Evolutionary conservation across 1,140 invertebrate species (phyloP).

Genomic region (Mycetomoellerius zeteki): DNA sequence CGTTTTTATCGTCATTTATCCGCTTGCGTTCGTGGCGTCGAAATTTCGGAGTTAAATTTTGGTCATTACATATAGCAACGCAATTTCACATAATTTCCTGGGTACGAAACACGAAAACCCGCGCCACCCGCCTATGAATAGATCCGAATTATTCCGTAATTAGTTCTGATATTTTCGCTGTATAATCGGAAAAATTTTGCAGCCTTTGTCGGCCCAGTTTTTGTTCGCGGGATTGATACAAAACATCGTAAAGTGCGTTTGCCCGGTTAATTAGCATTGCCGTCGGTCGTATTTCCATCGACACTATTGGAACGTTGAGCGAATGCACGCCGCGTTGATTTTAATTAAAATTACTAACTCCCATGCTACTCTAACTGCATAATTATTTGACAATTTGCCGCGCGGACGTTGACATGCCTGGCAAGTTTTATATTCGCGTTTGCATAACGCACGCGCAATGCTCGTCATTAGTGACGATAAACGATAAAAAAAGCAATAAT

Average conservation of each 20-base stretch:
- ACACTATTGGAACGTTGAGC: constrained; percentile 49
- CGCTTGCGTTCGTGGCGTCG: constrained; percentile 24
- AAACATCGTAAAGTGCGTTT: constrained; percentile 52
- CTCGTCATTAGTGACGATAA: constrained; percentile 14
- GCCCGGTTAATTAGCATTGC: constrained; percentile 52
- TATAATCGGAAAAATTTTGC: constrained; percentile 55
- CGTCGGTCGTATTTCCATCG: constrained; percentile 41
- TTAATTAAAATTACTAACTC: constrained; percentile 64
- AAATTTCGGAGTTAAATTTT: constrained; percentile 58
- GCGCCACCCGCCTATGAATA: constrained; percentile 33
- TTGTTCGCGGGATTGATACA: constrained; percentile 23
- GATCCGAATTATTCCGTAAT: constrained; percentile 52
- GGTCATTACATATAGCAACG: constrained; percentile 40
- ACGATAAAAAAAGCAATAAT: constrained; percentile 1
- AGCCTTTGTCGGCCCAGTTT: constrained; percentile 40
- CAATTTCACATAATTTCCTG: constrained; percentile 51
- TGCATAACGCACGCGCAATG: background rate
- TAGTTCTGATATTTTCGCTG: constrained; percentile 26
- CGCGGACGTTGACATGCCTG: constrained; percentile 19
- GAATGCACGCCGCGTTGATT: constrained; percentile 53
- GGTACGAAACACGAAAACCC: constrained; percentile 35
- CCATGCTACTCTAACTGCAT: constrained; percentile 45
- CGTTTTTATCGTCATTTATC: constrained; percentile 59
- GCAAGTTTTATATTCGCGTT: constrained; percentile 54
- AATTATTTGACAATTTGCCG: constrained; percentile 60